Evolutionary conservation across 1,140 invertebrate species (phyloP), one percentile per base, ranked within the genome.

Genomic region (Brachionus calyciflorus): DNA sequence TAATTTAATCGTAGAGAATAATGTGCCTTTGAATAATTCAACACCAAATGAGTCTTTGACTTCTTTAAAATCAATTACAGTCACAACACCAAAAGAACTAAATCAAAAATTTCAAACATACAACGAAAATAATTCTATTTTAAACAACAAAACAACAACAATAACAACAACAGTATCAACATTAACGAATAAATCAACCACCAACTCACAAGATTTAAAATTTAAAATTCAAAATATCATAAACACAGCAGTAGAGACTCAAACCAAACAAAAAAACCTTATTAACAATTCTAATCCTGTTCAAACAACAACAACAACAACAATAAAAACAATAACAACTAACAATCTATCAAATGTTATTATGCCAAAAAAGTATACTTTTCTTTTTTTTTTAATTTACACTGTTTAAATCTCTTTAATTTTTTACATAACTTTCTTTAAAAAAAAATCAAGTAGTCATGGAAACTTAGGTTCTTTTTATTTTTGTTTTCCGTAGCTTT

Each of bases 291-390:
- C n/a, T n/a, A n/a, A n/a, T n/a, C n/a, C n/a, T n/a, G n/a, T n/a
- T n/a, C n/a, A n/a, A n/a, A n/a, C n/a, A n/a, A n/a, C n/a, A n/a
- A n/a, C n/a, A n/a, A n/a, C n/a, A n/a, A n/a, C n/a, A n/a, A n/a
- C n/a, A n/a, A n/a, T n/a, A n/a, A 37, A 37, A 37, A 19, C 55
- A 60, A n/a, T n/a, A 60, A 60, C 30, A 60, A 30, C 30, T 33
- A 60, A 37, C 55, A 60, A 60, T 6, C 30, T 60, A 28, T 60
- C 55, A 60, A 60, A 33, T 33, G 55, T 60, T 60, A 60, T 60
- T 60, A 60, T 60, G 55, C 55, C 55, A 37, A 60, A 60, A 60
- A 60, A 30, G 55, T 60, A 33, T 60, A 30, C 37, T 60, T 28
- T 60, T 60, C 37, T 33, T 60, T 33, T 60, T 60, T 33, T 49